Percentiles rank a stretch among this genome's conserved stretches.
Conservation (phyloP, 2,113 vertebrate genomes). For the Dasyurus viverrinus region DNA sequence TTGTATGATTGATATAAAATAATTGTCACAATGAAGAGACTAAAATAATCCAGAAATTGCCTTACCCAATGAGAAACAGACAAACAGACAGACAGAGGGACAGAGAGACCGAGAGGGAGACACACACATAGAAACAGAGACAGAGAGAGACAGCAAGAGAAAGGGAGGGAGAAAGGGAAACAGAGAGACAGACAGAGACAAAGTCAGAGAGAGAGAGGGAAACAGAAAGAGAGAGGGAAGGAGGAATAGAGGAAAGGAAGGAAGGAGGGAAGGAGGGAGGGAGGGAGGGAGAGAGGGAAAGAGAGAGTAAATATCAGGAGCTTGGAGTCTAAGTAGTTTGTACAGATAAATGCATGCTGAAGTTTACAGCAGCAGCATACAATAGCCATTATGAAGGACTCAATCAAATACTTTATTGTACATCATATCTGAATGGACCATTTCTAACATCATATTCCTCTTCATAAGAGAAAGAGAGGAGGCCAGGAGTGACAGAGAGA, state of each 20-base stretch:
- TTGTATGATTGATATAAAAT: neutral
- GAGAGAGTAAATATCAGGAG: neutral
- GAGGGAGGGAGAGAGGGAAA: no score
- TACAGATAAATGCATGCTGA: neutral
- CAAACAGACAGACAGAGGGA: no score
- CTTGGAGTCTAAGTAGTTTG: neutral
- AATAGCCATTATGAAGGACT: neutral
- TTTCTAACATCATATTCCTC: neutral
- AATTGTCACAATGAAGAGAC: neutral
- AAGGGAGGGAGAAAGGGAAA: no score
- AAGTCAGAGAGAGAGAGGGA: no score
- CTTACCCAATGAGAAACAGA: neutral
- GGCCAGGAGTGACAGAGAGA: neutral
- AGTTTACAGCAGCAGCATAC: neutral
- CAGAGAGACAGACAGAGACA: no score
- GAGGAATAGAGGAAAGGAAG: no score
- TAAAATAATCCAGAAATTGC: neutral
- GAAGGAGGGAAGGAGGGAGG: no score
- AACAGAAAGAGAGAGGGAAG: no score
- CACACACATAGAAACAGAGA: no score
- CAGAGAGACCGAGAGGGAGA: no score
- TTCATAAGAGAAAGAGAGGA: neutral
- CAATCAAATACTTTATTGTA: neutral
- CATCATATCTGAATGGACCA: neutral
- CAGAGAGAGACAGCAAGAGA: no score